Evolutionary conservation across 2,797 vertebrate species (phyloP), one percentile per base, ranked within the genome.

Genomic region (Hipposideros larvatus): DNA sequence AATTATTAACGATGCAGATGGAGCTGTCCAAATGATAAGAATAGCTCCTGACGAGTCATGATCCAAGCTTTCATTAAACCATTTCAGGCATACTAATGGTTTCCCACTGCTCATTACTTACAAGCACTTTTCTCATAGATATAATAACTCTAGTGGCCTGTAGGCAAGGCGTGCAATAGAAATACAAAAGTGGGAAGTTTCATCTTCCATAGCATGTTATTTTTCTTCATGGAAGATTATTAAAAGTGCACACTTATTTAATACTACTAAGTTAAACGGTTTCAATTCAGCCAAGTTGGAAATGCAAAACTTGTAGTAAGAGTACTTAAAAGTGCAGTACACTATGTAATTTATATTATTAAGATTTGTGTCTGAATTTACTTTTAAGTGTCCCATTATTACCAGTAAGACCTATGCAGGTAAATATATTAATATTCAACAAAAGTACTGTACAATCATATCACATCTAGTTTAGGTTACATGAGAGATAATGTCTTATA

Each of bases 1-100:
- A 99, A 99, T 99, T 99, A 99, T 99, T 99, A 99, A 99, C 99
- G 99, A 99, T 99, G 99, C 99, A 99, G 99, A 99, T 99, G 99
- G 99, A 99, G 99, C 99, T 99, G 99, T 99, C 99, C 99, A 98
- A 99, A 99, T 99, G 99, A 99, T 99, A 99, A 99, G 99, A 99
- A 99, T 99, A 99, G 98, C 98, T 99, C 98, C 98, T 99, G 99
- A 99, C 98, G 98, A 99, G 99, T 99, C 99, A 99, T 99, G 99
- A 99, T 99, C 99, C 99, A 99, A 99, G 98, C 99, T 99, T 99
- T 99, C 99, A 99, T 99, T 99, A 99, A 99, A 99, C 98, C 99
- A 99, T 99, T 99, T 99, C 99, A 99, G 99, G 99, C 99, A 99
- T 99, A 99, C 99, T 99, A 99, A 99, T 99, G 99, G 98, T 98